Conservation (phyloP, 2,113 vertebrate genomes). For the Corythaixoides concolor region DNA sequence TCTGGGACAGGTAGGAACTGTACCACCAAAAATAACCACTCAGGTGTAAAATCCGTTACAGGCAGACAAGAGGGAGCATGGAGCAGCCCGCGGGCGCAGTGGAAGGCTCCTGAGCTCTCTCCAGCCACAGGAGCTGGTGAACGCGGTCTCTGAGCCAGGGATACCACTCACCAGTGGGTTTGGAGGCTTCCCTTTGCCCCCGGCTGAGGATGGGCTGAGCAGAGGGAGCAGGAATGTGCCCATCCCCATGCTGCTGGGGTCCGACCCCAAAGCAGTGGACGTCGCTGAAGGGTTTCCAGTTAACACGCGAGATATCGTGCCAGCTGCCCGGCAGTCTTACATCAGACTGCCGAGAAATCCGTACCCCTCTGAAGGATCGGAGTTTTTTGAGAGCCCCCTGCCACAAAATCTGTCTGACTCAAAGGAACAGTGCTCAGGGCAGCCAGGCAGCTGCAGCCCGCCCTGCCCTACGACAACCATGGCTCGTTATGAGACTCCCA, state of each 20-base stretch:
- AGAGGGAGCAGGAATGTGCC: not conserved
- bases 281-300: not conserved
- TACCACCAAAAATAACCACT: constrained; percentile 20
- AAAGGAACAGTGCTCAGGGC: accelerated
- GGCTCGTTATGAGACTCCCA: not conserved
- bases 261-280: accelerated
- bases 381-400: not conserved
- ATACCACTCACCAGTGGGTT: accelerated
- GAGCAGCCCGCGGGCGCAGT: not conserved
- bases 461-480: not conserved
- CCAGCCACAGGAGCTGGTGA: not conserved
- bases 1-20: constrained; percentile 4
- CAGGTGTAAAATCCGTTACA: constrained; percentile 28
- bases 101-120: not conserved
- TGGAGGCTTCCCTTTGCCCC: not conserved
- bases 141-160: accelerated
- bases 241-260: not conserved
- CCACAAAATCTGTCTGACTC: not conserved
- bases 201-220: accelerated
- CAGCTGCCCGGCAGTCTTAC: not conserved
- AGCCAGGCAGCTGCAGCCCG: not conserved
- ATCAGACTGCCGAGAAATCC: not conserved
- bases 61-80: accelerated
- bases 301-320: accelerated
- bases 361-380: not conserved